Conservation (phyloP, 1,140 invertebrate genomes). For the Pemphigus obesinymphae region DNA sequence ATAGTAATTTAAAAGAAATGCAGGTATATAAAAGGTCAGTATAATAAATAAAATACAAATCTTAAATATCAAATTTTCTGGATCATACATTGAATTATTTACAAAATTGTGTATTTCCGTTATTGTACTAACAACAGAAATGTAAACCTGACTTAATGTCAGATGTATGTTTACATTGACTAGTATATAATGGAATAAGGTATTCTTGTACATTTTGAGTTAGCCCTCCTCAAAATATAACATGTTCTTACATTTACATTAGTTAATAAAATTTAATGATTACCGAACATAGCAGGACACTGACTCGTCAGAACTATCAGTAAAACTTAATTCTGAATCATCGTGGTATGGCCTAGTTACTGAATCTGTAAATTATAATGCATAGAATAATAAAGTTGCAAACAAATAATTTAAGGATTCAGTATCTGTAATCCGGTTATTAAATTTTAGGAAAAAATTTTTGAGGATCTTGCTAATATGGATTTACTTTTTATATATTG, state of each 20-base stretch:
- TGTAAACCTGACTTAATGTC: not conserved
- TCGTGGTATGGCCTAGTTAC: slow-evolving; percentile 27
- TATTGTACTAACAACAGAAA: not conserved
- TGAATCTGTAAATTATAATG: not conserved
- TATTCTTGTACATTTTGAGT: too few species aligned
- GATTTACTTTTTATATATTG: too few species aligned
- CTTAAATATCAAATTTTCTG: not conserved
- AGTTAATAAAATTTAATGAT: not conserved
- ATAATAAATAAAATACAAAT: not conserved
- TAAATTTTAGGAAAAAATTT: too few species aligned
- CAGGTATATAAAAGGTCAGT: not conserved
- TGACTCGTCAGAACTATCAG: slow-evolving; percentile 28
- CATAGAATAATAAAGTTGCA: too few species aligned
- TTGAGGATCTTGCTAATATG: too few species aligned
- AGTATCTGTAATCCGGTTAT: too few species aligned
- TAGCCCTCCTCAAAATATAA: not conserved
- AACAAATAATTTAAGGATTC: too few species aligned
- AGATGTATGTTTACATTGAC: not conserved
- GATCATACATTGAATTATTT: not conserved
- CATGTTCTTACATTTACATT: not conserved
- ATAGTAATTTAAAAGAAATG: not conserved
- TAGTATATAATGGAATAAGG: not conserved
- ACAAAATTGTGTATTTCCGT: not conserved
- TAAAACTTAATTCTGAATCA: slow-evolving; percentile 20
- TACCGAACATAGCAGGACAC: not conserved